A percentile compares a stretch with the other conserved stretches of the same genome.
phyloP scores from a whole-genome alignment of 2,888 invertebrate genomes.

The Tenthredo distinguenda region DNA sequence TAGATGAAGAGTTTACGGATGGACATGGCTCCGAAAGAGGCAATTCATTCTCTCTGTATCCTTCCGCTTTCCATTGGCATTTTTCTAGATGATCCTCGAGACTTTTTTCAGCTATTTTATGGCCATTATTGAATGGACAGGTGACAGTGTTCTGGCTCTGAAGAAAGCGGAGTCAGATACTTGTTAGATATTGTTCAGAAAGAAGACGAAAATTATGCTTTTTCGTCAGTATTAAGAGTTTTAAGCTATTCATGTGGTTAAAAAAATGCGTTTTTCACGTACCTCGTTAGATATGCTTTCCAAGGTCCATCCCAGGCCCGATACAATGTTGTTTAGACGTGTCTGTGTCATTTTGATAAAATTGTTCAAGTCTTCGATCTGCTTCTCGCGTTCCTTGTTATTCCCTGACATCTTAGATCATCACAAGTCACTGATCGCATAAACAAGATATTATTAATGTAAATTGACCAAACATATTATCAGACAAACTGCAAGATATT shows the following conservation, averaged over 20 bases:
- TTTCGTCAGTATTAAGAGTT: slow-evolving; percentile 15
- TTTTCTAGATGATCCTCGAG: slow-evolving; percentile 77
- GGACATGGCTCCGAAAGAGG: slow-evolving; percentile 77
- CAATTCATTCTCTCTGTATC: slow-evolving; percentile 77
- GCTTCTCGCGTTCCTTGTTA: slow-evolving; percentile 57
- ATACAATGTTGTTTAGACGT: slow-evolving; percentile 60
- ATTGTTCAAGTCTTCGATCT: slow-evolving; percentile 60
- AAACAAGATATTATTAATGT: background rate
- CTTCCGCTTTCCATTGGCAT: slow-evolving; percentile 79
- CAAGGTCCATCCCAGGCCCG: slow-evolving; percentile 64
- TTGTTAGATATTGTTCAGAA: slow-evolving; percentile 20
- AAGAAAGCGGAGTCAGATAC: background rate
- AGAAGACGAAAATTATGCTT: background rate
- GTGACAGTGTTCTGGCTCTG: slow-evolving; percentile 70
- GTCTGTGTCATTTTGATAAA: slow-evolving; percentile 61
- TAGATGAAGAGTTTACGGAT: slow-evolving; percentile 68
- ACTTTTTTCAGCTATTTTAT: slow-evolving; percentile 76
- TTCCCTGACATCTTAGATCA: slow-evolving; percentile 12
- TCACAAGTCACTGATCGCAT: background rate
- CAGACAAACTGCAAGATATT: background rate
- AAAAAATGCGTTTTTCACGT: slow-evolving; percentile 53
- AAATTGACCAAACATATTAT: background rate
- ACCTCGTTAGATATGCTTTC: slow-evolving; percentile 63
- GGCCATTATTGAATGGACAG: slow-evolving; percentile 79
- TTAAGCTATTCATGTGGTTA: background rate